These are phyloP conservation scores for Empis livida DNA, from an alignment of 2,888 invertebrate genomes.

Conservation along the genomic window DNA sequence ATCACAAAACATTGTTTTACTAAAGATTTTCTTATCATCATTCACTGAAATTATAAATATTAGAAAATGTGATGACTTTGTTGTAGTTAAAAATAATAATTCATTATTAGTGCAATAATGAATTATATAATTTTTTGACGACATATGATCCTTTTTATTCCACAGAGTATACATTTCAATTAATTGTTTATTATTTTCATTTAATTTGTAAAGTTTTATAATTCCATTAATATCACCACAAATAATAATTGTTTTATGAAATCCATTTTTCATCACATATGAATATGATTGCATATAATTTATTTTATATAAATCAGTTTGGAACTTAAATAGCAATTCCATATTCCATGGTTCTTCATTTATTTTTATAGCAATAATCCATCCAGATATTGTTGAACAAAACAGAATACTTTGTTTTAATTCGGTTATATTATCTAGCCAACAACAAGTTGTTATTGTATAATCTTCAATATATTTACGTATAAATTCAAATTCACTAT, in stretches of 20 bases:
- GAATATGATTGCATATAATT: conserved; percentile 5
- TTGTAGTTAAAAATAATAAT: conserved; percentile 20
- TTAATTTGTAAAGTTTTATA: conserved; percentile 19
- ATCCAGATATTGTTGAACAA: conserved; percentile 23
- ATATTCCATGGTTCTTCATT: conserved; percentile 1
- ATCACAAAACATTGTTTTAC: conserved; percentile 19
- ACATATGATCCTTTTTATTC: conserved; percentile 20
- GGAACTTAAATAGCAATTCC: conserved; percentile 5
- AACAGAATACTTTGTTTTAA: conserved; percentile 7
- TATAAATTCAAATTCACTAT: conserved; percentile 15
- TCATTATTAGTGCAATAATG: conserved; percentile 9
- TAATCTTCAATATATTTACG: conserved; percentile 18
- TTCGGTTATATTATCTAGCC: conserved; percentile 11
- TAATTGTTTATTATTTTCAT: neutral
- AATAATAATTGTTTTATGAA: conserved; percentile 19
- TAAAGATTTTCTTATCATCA: conserved; percentile 11
- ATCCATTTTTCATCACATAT: neutral
- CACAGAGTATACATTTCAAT: neutral
- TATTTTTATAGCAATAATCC: conserved; percentile 17
- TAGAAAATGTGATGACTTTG: conserved; percentile 24
- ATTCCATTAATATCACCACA: conserved; percentile 20
- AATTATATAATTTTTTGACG: conserved; percentile 19
- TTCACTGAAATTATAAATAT: conserved; percentile 18
- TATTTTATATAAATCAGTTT: conserved; percentile 5
- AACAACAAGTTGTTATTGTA: conserved; percentile 24